Evolutionary conservation across 2,888 invertebrate genomes (phyloP), one percentile per base, ranked within the genome.

Genomic region (Colletes collaris): DNA sequence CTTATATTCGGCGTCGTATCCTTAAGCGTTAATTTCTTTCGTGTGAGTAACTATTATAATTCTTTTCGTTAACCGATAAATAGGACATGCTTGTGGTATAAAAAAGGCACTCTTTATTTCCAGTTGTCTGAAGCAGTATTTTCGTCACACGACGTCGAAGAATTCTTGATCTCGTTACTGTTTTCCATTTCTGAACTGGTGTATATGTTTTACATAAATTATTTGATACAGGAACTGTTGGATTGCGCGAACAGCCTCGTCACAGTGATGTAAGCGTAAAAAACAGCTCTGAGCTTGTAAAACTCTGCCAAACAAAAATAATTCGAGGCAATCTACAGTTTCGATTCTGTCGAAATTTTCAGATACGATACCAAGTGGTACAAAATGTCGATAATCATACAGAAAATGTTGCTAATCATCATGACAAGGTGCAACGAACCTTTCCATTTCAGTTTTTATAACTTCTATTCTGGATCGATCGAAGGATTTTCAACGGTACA

Each of bases 281-380:
- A 6, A 0, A 59, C n/a, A 0, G 13, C 8, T 10, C 10, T 8
- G 8, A 55, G 27, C 10, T 2, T 16, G 7, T 27, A 27, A 27
- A 27, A 27, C 19, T 27, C 19, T 27, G 19, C 19, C 0, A 10
- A 55, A 16, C 40, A 7, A 40, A 40, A 0, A 3, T 40, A 0
- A 40, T 40, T 7, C 7, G 5, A 40, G 6, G 4, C 40, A 40
- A 40, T 40, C 7, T 40, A 6, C 4, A 19, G 3, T 19, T 7
- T 2, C 8, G 10, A 10, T 8, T 55, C n/a, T 55, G 27, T 19
- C 19, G 27, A 8, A 55, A 19, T 40, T 59, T n/a, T 3, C 59
- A 80, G 80, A 63, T 80, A 80, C 40, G 53, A 56, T n/a, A 68
- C 73, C 3, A 62, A 69, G 1, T 80, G 80, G 80, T 55, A 80